phyloP scores from a whole-genome alignment of 2,113 vertebrate species.

The Origma solitaria region DNA sequence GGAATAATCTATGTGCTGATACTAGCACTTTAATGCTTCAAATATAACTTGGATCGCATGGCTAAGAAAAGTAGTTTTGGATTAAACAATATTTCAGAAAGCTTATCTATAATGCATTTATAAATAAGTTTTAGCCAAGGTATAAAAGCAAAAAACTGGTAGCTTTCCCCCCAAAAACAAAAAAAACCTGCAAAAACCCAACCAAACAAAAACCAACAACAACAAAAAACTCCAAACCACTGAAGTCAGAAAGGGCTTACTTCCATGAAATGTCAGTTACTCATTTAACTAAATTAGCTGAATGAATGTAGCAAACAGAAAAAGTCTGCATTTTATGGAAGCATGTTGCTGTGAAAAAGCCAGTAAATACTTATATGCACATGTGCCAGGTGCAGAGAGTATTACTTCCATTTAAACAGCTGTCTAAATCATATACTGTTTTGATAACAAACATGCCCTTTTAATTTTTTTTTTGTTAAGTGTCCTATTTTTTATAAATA shows the following conservation, averaged over 20 bases:
- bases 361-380: not conserved
- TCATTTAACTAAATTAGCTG: not conserved
- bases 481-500: not conserved
- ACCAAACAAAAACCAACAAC: no score
- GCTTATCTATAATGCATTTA: not conserved
- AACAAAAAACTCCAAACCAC: no score
- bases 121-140: not conserved
- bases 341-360: not conserved
- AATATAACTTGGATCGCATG: not conserved
- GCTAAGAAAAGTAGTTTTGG: not conserved
- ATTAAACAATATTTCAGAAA: not conserved
- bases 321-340: not conserved
- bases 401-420: not conserved
- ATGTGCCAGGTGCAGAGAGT: not conserved
- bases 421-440: not conserved
- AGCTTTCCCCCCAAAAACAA: not conserved
- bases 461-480: not conserved
- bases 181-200: not conserved
- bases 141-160: not conserved
- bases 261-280: not conserved
- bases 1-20: not conserved
- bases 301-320: not conserved
- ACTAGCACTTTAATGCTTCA: not conserved
- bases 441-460: conserved; percentile 16
- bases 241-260: not conserved